These are phyloP conservation scores for Pseudoips prasinana DNA, from an alignment of 2,888 invertebrate species.

Conservation along the genomic window DNA sequence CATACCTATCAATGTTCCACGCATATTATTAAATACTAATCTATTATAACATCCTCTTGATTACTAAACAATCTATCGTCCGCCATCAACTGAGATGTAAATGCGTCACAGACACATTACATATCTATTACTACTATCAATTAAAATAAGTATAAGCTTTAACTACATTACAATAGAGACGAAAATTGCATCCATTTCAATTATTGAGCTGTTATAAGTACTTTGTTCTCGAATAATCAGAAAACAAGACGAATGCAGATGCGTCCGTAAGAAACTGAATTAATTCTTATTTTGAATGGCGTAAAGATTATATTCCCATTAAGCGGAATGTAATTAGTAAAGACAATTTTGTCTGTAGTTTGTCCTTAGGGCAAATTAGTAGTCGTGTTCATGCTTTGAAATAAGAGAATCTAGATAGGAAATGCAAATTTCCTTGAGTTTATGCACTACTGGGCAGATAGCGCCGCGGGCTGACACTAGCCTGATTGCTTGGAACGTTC, in stretches of 20 bases:
- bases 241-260: too few species aligned
- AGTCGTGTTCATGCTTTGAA: conserved; percentile 46
- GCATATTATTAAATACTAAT: conserved; percentile 9
- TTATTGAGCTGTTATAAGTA: too few species aligned
- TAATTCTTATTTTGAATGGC: conserved; percentile 4
- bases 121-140: background rate
- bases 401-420: conserved; percentile 49
- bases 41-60: conserved; percentile 15
- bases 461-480: conserved; percentile 33
- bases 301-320: conserved; percentile 4
- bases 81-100: conserved; percentile 20
- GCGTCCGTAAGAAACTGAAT: too few species aligned
- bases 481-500: conserved; percentile 28
- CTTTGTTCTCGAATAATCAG: too few species aligned
- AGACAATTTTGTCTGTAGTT: conserved; percentile 8
- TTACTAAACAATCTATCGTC: conserved; percentile 15
- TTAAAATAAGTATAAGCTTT: background rate
- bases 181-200: too few species aligned
- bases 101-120: conserved; percentile 10
- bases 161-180: accelerated
- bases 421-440: conserved; percentile 51
- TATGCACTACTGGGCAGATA: conserved; percentile 34
- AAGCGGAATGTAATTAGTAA: background rate
- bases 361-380: conserved; percentile 48
- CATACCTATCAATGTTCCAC: too few species aligned